phyloP scores from a whole-genome alignment of 2,113 vertebrate species.

The Chamaetylas fuelleborni region DNA sequence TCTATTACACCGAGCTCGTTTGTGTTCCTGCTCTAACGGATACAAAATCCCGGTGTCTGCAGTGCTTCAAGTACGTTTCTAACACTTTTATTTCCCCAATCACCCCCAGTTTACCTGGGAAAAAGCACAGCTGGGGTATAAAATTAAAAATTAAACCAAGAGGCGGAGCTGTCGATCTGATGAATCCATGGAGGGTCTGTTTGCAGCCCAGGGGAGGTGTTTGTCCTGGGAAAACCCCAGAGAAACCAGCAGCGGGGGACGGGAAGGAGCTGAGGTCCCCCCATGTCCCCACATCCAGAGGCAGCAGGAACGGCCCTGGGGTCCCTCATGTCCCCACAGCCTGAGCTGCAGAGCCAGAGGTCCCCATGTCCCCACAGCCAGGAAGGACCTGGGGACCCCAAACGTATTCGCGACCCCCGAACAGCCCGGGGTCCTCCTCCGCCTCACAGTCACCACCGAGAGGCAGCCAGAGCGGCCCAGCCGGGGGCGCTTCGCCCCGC shows the following conservation, averaged over 20 bases:
- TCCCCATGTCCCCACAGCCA: not conserved
- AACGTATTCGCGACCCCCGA: not conserved
- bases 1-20: rapidly evolving
- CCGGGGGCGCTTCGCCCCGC: not conserved
- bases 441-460: not conserved
- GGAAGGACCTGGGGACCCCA: no score
- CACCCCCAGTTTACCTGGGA: rapidly evolving
- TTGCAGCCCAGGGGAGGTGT: not conserved
- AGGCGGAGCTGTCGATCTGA: not conserved
- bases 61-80: rapidly evolving
- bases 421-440: not conserved
- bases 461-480: not conserved
- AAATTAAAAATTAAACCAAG: no score
- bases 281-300: not conserved
- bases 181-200: rapidly evolving
- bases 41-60: rapidly evolving
- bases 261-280: not conserved
- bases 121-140: rapidly evolving
- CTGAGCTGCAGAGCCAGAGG: no score
- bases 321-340: not conserved
- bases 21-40: rapidly evolving
- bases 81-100: rapidly evolving
- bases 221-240: not conserved
- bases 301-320: no score
- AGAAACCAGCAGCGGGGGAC: rapidly evolving